Evolutionary conservation across 2,113 vertebrate genomes (phyloP), one percentile per base, ranked within the genome.

Genomic region (Spizaetus ornatus): DNA sequence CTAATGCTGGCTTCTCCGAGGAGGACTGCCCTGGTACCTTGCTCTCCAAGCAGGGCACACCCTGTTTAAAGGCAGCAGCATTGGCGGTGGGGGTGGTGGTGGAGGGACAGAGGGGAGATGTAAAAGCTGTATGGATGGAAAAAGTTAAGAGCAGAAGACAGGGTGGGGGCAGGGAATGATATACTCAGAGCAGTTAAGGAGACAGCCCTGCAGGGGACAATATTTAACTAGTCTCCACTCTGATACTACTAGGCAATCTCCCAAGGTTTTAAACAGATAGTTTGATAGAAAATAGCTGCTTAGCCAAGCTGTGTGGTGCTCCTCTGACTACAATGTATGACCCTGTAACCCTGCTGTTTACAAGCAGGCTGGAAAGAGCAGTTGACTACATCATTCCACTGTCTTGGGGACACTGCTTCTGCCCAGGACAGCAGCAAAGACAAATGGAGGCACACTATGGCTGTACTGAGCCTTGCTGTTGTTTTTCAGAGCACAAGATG

Each of bases 401-500:
- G 59, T 79, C 9, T 5, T 26, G 25, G 27, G 38, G 53, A 82
- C 21, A 15, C 42, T 27, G 42, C 53, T 79, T 17, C 65, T 87
- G 47, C 73, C 31, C 55, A 53, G 38, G 62, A 55, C n/a, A 74
- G 56, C 38, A 45, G 45, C 45, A 62, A 27, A 81, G n/a, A 62
- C 36, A 77, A 65, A 79, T 0, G 0, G 38, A 53, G 21, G 26
- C n/a, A 87, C 10, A 2, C 11, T 4, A 0, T 1, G 5, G 34
- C 43, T 87, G 32, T 45, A 74, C 66, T 73, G 70, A 96, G 55
- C 67, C 59, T 67, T 29, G 19, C 58, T 72, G 11, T 84, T 95
- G 16, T 45, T 78, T 97, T 97, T 79, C 93, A 98, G 97, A 91
- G 95, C 97, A 65, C 73, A 79, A 55, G 93, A 90, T 45, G 97